Base-by-base conservation (phyloP, 2,113 vertebrate genomes). In the Lontra canadensis region DNA sequence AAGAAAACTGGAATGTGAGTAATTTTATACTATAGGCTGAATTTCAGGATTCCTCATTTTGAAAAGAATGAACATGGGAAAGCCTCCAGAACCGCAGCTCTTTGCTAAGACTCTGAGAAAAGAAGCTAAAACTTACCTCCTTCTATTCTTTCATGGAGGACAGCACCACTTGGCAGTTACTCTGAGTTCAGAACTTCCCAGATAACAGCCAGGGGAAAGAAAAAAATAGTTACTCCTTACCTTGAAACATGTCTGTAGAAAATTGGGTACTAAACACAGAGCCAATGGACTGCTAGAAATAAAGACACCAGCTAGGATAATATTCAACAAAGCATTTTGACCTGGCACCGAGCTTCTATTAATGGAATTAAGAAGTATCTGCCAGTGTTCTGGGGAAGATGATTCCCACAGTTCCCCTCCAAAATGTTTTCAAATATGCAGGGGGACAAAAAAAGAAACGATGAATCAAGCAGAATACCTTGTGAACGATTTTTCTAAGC, bases 291-390 rank as follows among this genome's bases (percentile, higher is more conserved):
- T n/a, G 21, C 13, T 89, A 76, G 65, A 29, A 36, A 95, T 79
- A 69, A 94, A 97, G 95, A 74, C 65, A 92, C 20, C 0, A 0
- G 44, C 78, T 74, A 79, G 88, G 95, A 92, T n/a, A 93, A 52
- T 71, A 55, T 89, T 95, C 76, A 82, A 25, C 14, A 92, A 97
- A 92, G 88, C 55, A 11, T 92, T 76, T 76, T 96, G 69, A 96
- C 91, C 78, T 63, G 92, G 83, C 96, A 94, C 82, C 81, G 21
- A 44, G 81, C 96, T 98, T 82, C 96, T 74, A 78, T 96, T 98
- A 97, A 98, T 71, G 96, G 98, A 97, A 98, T 98, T 94, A 85
- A 63, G 96, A 88, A 97, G 96, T 97, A 93, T 96, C 94, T 92
- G 96, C 85, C 97, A 98, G 97, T 82, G 14, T 97, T 97, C 92